Percentiles rank a stretch among this genome's conserved stretches.
phyloP scores from a whole-genome alignment of 2,888 invertebrate species.

The Metacarcinus magister region DNA sequence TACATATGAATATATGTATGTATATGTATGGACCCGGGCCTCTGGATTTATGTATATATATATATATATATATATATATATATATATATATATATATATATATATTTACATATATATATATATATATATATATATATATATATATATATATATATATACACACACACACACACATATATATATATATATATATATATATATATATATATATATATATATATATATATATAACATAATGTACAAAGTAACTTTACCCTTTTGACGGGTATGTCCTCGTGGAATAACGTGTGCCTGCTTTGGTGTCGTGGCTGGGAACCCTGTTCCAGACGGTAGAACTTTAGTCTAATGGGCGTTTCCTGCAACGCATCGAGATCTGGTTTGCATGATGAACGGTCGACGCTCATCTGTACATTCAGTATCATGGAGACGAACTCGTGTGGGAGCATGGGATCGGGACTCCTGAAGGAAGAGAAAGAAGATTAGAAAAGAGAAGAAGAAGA shows the following conservation, averaged over 20 bases:
- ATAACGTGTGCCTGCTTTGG: neutral
- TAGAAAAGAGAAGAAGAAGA: neutral
- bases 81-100: conserved; percentile 26
- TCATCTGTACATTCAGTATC: neutral
- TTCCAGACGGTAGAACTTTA: neutral
- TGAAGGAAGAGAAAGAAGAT: too few species aligned
- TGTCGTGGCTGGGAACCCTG: neutral
- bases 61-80: conserved; percentile 26
- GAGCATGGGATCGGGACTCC: neutral
- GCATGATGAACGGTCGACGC: neutral
- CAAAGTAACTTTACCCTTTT: neutral
- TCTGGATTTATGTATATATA: too few species aligned
- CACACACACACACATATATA: too few species aligned
- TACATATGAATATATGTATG: neutral
- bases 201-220: too few species aligned
- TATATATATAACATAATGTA: too few species aligned
- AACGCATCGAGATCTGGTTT: neutral
- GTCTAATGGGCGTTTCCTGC: neutral
- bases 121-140: too few species aligned
- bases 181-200: too few species aligned
- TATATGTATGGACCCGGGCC: too few species aligned
- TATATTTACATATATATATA: too few species aligned
- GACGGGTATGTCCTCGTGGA: neutral
- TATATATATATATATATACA: too few species aligned
- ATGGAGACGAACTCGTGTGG: neutral